Evolutionary conservation across 2,888 invertebrate genomes (phyloP).

Genomic region (Lepidocyrtoides sp.): DNA sequence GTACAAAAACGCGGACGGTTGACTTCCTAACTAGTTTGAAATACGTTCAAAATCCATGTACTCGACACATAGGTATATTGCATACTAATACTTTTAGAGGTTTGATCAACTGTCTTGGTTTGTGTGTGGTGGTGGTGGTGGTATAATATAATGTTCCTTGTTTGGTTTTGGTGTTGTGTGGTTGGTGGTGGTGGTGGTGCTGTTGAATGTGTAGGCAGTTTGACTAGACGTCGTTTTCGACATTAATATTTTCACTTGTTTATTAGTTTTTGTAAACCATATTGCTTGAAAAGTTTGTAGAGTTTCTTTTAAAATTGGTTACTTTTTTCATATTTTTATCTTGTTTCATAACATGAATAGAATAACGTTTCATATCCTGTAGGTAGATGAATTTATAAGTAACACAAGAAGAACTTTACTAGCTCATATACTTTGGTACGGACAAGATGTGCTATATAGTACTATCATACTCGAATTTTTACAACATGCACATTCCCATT

Average conservation of each 20-base stretch:
- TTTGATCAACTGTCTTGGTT: conserved; percentile 34
- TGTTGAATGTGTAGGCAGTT: conserved; percentile 71
- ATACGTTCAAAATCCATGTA: not conserved
- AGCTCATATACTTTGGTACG: not conserved
- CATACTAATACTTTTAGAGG: not conserved
- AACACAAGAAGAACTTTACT: too few relatives aligned
- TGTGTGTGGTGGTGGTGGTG: conserved; percentile 10
- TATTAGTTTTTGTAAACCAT: conserved; percentile 73
- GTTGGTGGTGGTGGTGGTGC: conserved; percentile 33
- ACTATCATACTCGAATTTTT: conserved; percentile 5
- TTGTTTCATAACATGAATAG: not conserved
- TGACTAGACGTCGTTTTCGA: conserved; percentile 77
- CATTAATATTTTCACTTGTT: conserved; percentile 78
- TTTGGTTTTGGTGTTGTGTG: conserved; percentile 23
- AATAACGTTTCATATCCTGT: too few relatives aligned
- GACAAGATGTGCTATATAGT: not conserved
- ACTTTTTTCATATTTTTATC: conserved; percentile 57
- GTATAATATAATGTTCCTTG: conserved; percentile 39
- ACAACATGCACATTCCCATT: conserved; percentile 18
- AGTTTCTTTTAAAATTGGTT: conserved; percentile 75
- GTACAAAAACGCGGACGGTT: conserved; percentile 44
- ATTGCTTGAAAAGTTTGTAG: conserved; percentile 59
- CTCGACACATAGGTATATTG: not conserved
- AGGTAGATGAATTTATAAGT: too few relatives aligned
- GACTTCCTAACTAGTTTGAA: conserved; percentile 39